These are phyloP conservation scores for Vidua chalybeata DNA, from an alignment of 2,113 vertebrate genomes.

Conservation along the genomic window DNA sequence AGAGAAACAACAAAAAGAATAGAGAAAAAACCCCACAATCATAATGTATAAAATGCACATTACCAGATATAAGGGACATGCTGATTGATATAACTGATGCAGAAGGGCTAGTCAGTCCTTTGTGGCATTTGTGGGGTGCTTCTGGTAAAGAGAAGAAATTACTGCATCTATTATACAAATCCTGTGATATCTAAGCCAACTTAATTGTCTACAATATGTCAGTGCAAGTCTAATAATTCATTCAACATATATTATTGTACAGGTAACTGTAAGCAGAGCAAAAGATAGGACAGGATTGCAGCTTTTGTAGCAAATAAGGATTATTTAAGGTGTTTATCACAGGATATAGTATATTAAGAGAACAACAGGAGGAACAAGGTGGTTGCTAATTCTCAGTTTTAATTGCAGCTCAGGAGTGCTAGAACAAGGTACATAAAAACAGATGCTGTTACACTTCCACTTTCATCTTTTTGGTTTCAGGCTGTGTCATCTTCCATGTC, in stretches of 20 bases:
- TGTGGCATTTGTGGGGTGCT: not conserved
- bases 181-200: not conserved
- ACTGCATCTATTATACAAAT: fast-evolving
- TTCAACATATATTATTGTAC: not conserved
- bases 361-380: not conserved
- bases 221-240: not conserved
- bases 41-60: not conserved
- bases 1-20: not conserved
- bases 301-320: not conserved
- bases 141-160: not conserved
- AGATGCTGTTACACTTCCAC: not conserved
- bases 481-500: not conserved
- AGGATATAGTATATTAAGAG: not conserved
- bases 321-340: not conserved
- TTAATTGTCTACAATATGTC: not conserved
- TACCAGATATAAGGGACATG: not conserved
- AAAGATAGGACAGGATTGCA: not conserved
- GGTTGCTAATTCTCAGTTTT: not conserved
- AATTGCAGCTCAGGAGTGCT: not conserved
- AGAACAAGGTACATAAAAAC: not conserved
- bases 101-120: not conserved
- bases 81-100: not conserved
- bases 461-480: not conserved
- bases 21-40: not conserved
- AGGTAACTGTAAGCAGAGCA: not conserved